Conservation (phyloP, 1,140 invertebrate species). For the Meloidogyne exigua region DNA sequence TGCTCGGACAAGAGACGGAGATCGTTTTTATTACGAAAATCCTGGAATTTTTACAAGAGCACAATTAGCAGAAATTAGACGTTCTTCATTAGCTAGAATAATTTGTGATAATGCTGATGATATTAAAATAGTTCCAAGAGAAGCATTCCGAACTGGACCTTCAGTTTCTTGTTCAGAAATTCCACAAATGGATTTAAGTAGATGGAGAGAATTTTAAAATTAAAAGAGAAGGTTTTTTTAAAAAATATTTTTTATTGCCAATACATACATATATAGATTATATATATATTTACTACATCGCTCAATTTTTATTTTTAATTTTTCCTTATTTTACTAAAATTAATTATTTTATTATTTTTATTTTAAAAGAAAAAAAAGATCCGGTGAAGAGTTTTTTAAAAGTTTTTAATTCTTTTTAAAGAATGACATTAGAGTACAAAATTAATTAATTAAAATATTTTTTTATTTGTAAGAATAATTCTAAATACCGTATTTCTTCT, state of each 20-base stretch:
- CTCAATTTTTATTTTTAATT: not conserved
- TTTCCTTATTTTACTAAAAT: not conserved
- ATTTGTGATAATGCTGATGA: slow-evolving; percentile 84
- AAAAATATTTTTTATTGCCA: not conserved
- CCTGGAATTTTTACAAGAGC: slow-evolving; percentile 65
- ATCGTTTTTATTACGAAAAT: slow-evolving; percentile 64
- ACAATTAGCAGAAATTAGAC: slow-evolving; percentile 85
- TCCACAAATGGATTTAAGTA: slow-evolving; percentile 60
- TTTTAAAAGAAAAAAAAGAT: not conserved
- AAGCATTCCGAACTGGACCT: slow-evolving; percentile 66
- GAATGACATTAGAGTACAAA: no score
- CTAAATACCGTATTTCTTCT: no score
- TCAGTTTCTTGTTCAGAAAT: slow-evolving; percentile 59
- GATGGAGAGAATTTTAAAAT: slow-evolving; percentile 50
- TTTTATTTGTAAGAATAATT: no score
- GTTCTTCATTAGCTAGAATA: slow-evolving; percentile 81
- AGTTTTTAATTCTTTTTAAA: not conserved
- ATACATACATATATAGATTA: no score
- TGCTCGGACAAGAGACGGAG: slow-evolving; percentile 69
- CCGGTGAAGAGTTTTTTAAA: not conserved
- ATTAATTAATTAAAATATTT: no score
- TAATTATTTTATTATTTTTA: no score
- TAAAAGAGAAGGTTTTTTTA: not conserved
- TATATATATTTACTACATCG: no score
- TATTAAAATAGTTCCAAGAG: slow-evolving; percentile 68